Base-by-base conservation (phyloP, 2,113 vertebrate species). In the Thunnus maccoyii region DNA sequence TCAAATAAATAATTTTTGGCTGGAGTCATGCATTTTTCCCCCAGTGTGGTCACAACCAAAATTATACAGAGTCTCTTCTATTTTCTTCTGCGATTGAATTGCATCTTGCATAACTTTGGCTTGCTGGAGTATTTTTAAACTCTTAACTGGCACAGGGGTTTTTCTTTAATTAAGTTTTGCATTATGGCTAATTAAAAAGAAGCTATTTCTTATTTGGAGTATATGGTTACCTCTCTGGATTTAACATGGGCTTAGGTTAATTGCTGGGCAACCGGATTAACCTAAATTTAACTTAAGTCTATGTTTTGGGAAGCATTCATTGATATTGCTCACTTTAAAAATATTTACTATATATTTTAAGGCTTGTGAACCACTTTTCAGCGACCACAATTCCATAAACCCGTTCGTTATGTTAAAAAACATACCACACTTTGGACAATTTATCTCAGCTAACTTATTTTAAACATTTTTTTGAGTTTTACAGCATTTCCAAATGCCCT, bases 1-100 rank as follows among this genome's bases (percentile, higher is more conserved):
- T 88, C 93, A 95, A 94, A 94, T 95, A 92, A 95, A 95, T 95
- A 94, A 94, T 95, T 95, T 93, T 89, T 94, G 78, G 94, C 92
- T 94, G 91, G 90, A 95, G 94, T 93, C 86, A 76, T 92, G 54
- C 92, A 91, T 96, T 95, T 96, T 96, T 92, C 92, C 80, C 93
- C 80, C 83, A 89, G 91, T 94, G 91, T 88, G 90, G 90, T 95
- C 94, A 65, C 78, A 85, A 94, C 91, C 94, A 92, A 96, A 96
- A 96, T 96, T 94, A 94, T 93, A 94, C 89, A 89, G 88, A 90
- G 92, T 93, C 89, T 82, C 82, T 84, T 89, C 92, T 95, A 94
- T 94, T 95, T 94, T 92, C 80, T 88, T 90, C 89, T 87, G 78
- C 60, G 87, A 92, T 95, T 92, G 94, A 95, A 94, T 95, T 95